These are phyloP conservation scores for Trachymyrmex cornetzi DNA, from an alignment of 1,140 invertebrate genomes.

Conservation along the genomic window DNA sequence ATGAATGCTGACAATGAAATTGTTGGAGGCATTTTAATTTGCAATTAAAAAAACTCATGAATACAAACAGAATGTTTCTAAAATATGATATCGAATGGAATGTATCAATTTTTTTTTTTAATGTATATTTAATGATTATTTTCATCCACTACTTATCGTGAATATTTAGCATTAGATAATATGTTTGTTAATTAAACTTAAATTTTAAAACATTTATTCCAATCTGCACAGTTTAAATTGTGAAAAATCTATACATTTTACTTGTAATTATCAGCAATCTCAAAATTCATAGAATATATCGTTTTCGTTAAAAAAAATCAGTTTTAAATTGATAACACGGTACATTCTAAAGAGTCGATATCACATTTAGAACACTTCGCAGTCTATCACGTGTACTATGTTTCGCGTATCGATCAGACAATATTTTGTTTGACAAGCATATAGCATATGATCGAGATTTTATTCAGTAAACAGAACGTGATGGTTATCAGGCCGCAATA, in stretches of 20 bases:
- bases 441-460: slow-evolving; percentile 13
- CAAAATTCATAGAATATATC: background rate
- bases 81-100: background rate
- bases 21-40: background rate
- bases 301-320: background rate
- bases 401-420: slow-evolving; percentile 25
- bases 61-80: background rate
- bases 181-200: background rate
- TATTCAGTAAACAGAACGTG: slow-evolving; percentile 38
- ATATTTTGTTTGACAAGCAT: slow-evolving; percentile 43
- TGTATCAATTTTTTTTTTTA: background rate
- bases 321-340: background rate
- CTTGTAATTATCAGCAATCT: no score
- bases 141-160: no score
- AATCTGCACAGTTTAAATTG: background rate
- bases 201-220: slow-evolving; percentile 7
- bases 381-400: slow-evolving; percentile 3
- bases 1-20: no score
- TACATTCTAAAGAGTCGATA: background rate
- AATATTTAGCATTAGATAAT: background rate
- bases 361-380: background rate
- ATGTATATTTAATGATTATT: no score
- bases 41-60: background rate
- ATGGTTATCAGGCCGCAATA: background rate
- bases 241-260: background rate